These are phyloP conservation scores for Exaiptasia diaphana DNA, from an alignment of 64 coral and sea anemone species.

Conservation along the genomic window DNA sequence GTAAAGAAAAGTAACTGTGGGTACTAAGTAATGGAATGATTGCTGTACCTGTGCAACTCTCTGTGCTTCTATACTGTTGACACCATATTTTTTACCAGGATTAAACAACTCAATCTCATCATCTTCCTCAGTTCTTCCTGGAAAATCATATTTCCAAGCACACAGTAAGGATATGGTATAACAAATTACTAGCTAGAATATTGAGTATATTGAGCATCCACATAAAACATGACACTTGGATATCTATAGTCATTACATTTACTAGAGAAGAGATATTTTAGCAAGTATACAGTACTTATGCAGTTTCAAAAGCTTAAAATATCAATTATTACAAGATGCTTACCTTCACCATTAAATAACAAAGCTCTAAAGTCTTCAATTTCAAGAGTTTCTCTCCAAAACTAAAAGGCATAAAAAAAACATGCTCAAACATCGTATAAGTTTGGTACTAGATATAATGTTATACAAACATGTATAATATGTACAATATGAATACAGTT, in stretches of 20 bases:
- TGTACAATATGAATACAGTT: background rate
- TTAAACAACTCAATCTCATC: slow-evolving; percentile 32
- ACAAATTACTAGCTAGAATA: too few relatives aligned
- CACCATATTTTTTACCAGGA: slow-evolving; percentile 50
- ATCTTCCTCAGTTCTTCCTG: background rate
- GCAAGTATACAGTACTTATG: too few relatives aligned
- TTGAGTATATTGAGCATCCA: too few relatives aligned
- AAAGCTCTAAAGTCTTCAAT: slow-evolving; percentile 78
- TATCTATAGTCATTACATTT: too few relatives aligned
- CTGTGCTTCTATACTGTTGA: slow-evolving; percentile 38
- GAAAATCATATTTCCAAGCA: too few relatives aligned
- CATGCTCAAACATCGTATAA: background rate
- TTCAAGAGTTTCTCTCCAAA: slow-evolving; percentile 80
- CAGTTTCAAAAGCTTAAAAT: too few relatives aligned
- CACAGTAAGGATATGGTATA: too few relatives aligned
- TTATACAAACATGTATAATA: background rate
- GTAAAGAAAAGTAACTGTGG: too few relatives aligned
- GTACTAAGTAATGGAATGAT: too few relatives aligned
- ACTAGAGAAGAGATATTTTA: too few relatives aligned
- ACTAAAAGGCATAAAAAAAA: slow-evolving; percentile 39
- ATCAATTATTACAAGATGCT: too few relatives aligned
- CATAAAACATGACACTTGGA: too few relatives aligned
- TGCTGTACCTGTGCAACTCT: slow-evolving; percentile 52
- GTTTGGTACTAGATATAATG: background rate
- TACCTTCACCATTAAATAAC: slow-evolving; percentile 63